A percentile compares a stretch with the other conserved stretches of the same genome.
These are phyloP conservation scores for Aphaenogaster rudis DNA, from an alignment of 1,140 invertebrate genomes.

Conservation along the genomic window DNA sequence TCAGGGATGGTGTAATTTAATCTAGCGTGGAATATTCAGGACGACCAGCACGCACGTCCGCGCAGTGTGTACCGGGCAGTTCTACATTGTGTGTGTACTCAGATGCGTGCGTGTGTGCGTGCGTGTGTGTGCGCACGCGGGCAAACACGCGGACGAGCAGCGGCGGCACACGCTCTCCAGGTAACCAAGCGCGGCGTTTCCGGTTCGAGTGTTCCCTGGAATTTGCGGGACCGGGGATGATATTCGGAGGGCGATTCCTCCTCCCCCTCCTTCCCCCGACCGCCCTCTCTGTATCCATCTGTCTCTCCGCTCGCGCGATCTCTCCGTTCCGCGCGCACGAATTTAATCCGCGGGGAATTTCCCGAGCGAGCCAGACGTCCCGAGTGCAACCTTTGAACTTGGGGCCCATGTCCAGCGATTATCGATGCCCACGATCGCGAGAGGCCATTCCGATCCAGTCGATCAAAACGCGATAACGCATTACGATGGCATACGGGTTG, in stretches of 20 bases:
- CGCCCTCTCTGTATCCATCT: neutral
- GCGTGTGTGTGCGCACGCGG: neutral
- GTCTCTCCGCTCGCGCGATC: constrained; percentile 1
- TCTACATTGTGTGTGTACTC: neutral
- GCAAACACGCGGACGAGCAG: neutral
- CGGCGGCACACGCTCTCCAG: constrained; percentile 39
- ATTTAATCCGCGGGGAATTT: constrained; percentile 75
- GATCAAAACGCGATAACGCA: constrained; percentile 70
- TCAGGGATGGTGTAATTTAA: constrained; percentile 51
- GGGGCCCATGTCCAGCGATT: constrained; percentile 49
- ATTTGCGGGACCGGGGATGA: constrained; percentile 56
- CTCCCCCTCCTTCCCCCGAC: neutral
- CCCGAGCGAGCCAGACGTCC: constrained; percentile 56
- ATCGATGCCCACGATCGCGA: constrained; percentile 34
- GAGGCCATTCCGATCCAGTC: constrained; percentile 17
- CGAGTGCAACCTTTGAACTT: constrained; percentile 65
- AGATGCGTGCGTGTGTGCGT: neutral
- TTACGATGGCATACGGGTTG: constrained; percentile 1
- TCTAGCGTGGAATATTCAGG: constrained; percentile 54
- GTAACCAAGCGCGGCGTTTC: constrained; percentile 61
- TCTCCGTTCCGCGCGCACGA: constrained; percentile 59
- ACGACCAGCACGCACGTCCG: constrained; percentile 38
- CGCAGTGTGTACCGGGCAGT: neutral
- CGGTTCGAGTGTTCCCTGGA: constrained; percentile 59
- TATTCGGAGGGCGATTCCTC: constrained; percentile 50